These are phyloP conservation scores for Metridium senile DNA, from an alignment of 92 coral and sea anemone genomes.

Conservation along the genomic window DNA sequence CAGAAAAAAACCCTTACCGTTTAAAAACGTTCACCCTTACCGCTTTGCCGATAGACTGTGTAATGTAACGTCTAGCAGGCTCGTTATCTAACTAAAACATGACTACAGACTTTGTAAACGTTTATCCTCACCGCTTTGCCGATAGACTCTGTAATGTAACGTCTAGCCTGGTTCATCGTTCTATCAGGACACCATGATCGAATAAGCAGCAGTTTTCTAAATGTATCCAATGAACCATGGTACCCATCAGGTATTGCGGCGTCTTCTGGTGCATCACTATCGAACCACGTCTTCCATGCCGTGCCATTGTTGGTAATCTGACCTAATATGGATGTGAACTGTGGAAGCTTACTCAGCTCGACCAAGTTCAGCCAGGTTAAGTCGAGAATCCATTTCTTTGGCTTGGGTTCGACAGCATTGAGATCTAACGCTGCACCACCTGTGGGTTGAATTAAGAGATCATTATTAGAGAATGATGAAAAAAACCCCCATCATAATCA, in stretches of 20 bases:
- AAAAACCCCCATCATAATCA: too few species aligned
- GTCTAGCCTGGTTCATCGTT: slow-evolving; percentile 92
- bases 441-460: slow-evolving; percentile 5
- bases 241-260: slow-evolving; percentile 97
- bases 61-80: too few species aligned
- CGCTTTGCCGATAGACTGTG: too few species aligned
- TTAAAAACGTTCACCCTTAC: too few species aligned
- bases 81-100: too few species aligned
- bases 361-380: slow-evolving; percentile 98
- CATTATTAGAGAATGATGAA: not conserved
- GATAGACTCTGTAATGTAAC: slow-evolving; percentile 91
- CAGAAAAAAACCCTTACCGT: too few species aligned
- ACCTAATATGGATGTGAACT: slow-evolving; percentile 96
- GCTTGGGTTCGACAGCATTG: slow-evolving; percentile 98
- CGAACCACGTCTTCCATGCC: slow-evolving; percentile 99
- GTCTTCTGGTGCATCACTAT: slow-evolving; percentile 96
- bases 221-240: slow-evolving; percentile 94
- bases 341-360: slow-evolving; percentile 90
- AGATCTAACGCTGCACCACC: slow-evolving; percentile 99
- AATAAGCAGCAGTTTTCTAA: slow-evolving; percentile 85
- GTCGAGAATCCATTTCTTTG: slow-evolving; percentile 99
- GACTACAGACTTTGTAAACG: too few species aligned
- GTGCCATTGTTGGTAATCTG: slow-evolving; percentile 94
- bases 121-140: slow-evolving; percentile 79
- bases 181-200: slow-evolving; percentile 99